These are phyloP conservation scores for Ommatoiulus sabulosus DNA, from an alignment of 2,888 invertebrate species.

Conservation along the genomic window DNA sequence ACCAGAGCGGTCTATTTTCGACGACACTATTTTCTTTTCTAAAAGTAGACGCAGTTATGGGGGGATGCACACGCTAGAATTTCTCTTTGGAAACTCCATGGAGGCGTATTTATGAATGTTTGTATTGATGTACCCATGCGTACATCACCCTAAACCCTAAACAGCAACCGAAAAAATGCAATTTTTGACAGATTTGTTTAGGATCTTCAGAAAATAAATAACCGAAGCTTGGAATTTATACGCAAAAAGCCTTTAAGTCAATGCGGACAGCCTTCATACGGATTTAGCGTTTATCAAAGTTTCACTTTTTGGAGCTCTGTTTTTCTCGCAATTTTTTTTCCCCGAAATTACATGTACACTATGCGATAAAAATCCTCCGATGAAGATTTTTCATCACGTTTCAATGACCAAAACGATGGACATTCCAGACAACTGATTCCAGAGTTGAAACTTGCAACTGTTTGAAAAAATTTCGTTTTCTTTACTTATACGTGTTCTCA, in stretches of 20 bases:
- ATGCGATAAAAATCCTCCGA: no score
- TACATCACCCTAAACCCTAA: neutral
- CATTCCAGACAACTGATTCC: no score
- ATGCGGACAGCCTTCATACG: neutral
- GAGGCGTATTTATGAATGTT: neutral
- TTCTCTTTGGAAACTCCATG: neutral
- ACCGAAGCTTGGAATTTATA: neutral
- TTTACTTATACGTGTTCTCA: neutral
- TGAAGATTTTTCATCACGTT: no score
- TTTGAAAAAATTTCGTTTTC: neutral
- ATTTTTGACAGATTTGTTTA: conserved; percentile 25
- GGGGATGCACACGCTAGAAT: neutral
- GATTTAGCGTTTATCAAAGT: neutral
- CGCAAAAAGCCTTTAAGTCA: neutral
- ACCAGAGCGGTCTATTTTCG: conserved; percentile 12
- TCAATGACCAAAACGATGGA: no score
- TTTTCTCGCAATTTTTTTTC: neutral
- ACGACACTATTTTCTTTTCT: neutral
- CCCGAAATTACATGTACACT: no score
- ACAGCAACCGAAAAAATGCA: neutral
- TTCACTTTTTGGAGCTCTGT: neutral
- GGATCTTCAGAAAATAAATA: conserved; percentile 14
- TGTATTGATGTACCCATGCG: neutral
- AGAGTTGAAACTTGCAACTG: no score
- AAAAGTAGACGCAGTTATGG: conserved; percentile 7